A percentile compares a stretch with the other conserved stretches of the same genome.
Conservation (phyloP, 2,888 invertebrate genomes). For the Pristionchus fissidentatus region DNA sequence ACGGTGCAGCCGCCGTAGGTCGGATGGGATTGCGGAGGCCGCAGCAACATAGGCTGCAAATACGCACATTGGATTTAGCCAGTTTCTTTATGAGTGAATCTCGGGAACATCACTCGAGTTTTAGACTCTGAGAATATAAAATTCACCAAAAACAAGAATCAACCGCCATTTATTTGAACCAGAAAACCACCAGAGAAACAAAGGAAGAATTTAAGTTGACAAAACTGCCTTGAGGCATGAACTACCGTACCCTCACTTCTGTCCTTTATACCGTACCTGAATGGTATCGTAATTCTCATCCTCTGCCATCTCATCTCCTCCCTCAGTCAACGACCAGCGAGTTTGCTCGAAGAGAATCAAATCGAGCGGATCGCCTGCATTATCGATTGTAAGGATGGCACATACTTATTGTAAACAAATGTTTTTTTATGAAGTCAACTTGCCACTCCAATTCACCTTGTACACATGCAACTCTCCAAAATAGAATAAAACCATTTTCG, state of each 20-base stretch:
- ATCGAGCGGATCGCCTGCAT: slow-evolving; percentile 77
- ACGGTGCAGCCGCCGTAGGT: slow-evolving; percentile 76
- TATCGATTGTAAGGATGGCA: slow-evolving; percentile 76
- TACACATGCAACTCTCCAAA: neutral
- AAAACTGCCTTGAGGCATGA: neutral
- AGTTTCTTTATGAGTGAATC: neutral
- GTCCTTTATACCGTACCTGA: slow-evolving; percentile 43
- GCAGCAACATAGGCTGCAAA: slow-evolving; percentile 47
- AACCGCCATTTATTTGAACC: neutral
- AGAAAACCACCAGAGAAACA: neutral
- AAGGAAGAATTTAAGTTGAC: too few relatives aligned
- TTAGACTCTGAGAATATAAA: neutral
- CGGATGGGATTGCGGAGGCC: slow-evolving; percentile 40
- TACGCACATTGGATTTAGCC: too few relatives aligned
- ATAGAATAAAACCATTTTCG: too few relatives aligned
- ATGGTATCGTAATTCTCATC: slow-evolving; percentile 57
- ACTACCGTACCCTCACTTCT: neutral
- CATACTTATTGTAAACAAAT: neutral
- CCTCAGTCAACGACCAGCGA: slow-evolving; percentile 46
- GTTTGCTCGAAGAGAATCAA: slow-evolving; percentile 48
- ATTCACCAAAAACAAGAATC: neutral
- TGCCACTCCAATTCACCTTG: neutral
- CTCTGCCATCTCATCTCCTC: slow-evolving; percentile 46
- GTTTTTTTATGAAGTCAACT: slow-evolving; percentile 80
- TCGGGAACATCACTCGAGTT: too few relatives aligned